Evolutionary conservation across 2,888 invertebrate genomes (phyloP).

Genomic region (Stenolophus ochropezus): DNA sequence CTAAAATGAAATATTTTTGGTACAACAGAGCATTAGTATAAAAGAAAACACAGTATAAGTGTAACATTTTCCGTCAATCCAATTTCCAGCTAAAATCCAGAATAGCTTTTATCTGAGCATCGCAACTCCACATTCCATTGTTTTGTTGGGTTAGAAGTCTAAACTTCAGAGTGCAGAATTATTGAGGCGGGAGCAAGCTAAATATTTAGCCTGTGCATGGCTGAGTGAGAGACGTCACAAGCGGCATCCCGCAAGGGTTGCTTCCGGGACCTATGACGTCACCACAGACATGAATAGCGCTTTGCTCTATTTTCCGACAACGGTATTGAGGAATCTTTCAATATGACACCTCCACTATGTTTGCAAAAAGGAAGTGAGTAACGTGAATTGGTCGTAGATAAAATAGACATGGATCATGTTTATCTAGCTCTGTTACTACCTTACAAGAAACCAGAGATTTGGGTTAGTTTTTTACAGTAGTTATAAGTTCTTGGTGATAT

Average conservation of each 20-base stretch:
- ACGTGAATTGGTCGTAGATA: too few relatives aligned
- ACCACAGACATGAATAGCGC: neutral
- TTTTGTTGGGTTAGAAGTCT: neutral
- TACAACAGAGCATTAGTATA: too few relatives aligned
- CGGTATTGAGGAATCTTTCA: neutral
- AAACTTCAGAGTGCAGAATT: neutral
- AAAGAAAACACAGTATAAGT: too few relatives aligned
- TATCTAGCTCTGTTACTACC: too few relatives aligned
- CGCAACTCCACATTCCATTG: neutral
- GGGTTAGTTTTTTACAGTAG: too few relatives aligned
- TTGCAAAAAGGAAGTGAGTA: neutral
- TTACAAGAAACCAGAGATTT: too few relatives aligned
- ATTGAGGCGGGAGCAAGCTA: neutral
- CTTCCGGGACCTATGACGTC: neutral
- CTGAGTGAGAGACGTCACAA: neutral
- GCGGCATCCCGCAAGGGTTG: neutral
- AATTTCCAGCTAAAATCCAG: too few relatives aligned
- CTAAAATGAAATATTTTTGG: too few relatives aligned
- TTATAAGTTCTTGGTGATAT: too few relatives aligned
- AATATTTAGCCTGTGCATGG: constrained; percentile 1
- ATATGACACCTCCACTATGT: neutral
- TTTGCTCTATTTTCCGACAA: neutral
- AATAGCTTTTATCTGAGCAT: neutral
- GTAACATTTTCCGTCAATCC: too few relatives aligned
- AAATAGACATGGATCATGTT: too few relatives aligned